These are phyloP conservation scores for Ia io DNA, from an alignment of 2,113 vertebrate genomes.

Conservation along the genomic window DNA sequence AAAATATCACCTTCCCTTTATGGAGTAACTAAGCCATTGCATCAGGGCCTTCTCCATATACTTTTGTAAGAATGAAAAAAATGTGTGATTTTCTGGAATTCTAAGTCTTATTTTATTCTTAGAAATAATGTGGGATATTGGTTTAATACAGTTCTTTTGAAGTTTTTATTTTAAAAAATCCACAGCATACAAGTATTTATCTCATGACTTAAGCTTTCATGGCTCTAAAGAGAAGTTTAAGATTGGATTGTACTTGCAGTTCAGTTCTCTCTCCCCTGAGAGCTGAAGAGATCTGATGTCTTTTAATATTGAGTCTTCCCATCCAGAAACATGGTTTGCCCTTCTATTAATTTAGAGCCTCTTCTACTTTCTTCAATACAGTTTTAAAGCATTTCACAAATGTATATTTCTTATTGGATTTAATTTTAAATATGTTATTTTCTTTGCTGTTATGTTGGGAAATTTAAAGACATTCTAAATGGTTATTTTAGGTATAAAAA, in stretches of 20 bases:
- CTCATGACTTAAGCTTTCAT: slow-evolving; percentile 8
- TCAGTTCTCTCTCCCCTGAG: slow-evolving; percentile 12
- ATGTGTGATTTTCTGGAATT: background rate
- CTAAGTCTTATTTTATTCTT: slow-evolving; percentile 15
- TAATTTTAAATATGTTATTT: background rate
- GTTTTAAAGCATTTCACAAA: background rate
- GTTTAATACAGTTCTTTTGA: background rate
- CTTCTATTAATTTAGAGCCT: background rate
- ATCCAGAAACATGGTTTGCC: background rate
- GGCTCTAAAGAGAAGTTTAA: slow-evolving; percentile 45
- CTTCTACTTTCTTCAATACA: background rate
- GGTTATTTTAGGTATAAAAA: background rate
- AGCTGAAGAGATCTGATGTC: background rate
- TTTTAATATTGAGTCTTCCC: background rate
- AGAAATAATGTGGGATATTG: background rate
- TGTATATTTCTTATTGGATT: background rate
- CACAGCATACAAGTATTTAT: slow-evolving; percentile 59
- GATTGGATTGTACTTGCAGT: background rate
- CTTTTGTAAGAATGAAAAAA: background rate
- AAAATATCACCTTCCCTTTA: background rate
- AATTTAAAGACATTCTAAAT: background rate
- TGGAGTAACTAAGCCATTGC: background rate
- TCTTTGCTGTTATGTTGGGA: background rate
- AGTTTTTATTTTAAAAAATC: background rate
- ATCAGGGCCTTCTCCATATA: background rate